A percentile compares a stretch with the other conserved stretches of the same genome.
phyloP scores from a whole-genome alignment of 2,888 invertebrate genomes.

The Drosophila hamatofila region DNA sequence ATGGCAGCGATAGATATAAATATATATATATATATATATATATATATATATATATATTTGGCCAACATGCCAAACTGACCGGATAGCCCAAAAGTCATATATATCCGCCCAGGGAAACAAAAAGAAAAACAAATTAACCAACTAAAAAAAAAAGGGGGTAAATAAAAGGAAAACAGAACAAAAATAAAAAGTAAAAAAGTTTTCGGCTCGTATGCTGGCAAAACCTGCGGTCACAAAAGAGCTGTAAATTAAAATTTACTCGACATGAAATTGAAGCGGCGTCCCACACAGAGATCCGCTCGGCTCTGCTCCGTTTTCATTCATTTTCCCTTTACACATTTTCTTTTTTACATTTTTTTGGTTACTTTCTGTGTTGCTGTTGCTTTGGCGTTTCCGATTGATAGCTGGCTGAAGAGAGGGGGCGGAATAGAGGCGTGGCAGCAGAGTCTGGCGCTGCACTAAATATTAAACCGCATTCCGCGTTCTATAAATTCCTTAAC shows the following conservation, averaged over 20 bases:
- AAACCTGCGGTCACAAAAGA: slow-evolving; percentile 75
- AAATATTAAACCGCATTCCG: slow-evolving; percentile 26
- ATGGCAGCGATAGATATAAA: slow-evolving; percentile 52
- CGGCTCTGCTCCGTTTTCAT: slow-evolving; percentile 13
- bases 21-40: neutral
- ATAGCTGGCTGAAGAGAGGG: neutral
- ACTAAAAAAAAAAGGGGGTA: neutral
- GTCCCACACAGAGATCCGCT: slow-evolving; percentile 18
- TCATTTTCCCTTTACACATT: slow-evolving; percentile 18
- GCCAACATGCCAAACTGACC: slow-evolving; percentile 62
- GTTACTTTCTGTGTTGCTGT: slow-evolving; percentile 34
- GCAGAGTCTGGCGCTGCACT: slow-evolving; percentile 27
- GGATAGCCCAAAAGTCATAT: slow-evolving; percentile 31
- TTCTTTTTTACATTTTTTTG: neutral
- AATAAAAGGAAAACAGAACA: neutral
- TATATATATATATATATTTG: slow-evolving; percentile 33
- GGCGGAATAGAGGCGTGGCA: neutral
- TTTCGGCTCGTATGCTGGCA: slow-evolving; percentile 65
- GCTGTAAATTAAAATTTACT: slow-evolving; percentile 79
- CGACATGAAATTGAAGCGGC: slow-evolving; percentile 73
- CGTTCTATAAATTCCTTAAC: neutral
- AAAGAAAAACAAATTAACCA: slow-evolving; percentile 17
- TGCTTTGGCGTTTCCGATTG: slow-evolving; percentile 43
- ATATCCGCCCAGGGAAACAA: slow-evolving; percentile 21
- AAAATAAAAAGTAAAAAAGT: slow-evolving; percentile 24